Percentiles rank a stretch among this genome's conserved stretches.
Evolutionary conservation across 2,113 vertebrate species (phyloP).

Genomic region (Cnemophilus loriae): DNA sequence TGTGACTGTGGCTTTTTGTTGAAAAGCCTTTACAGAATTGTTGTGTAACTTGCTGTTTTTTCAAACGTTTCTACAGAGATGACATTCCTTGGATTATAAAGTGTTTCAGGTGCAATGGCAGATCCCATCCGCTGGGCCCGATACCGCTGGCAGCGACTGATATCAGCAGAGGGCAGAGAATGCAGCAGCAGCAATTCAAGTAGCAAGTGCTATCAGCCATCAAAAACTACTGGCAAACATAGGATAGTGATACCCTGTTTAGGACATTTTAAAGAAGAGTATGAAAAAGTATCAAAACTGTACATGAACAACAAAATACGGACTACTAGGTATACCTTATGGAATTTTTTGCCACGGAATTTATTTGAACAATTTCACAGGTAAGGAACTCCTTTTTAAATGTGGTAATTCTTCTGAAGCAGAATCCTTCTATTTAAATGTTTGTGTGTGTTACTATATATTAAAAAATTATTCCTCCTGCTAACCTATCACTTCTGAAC

Average conservation of each 20-base stretch:
- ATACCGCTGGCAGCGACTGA: slow-evolving; percentile 71
- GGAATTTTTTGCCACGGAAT: slow-evolving; percentile 93
- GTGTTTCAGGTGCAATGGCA: slow-evolving; percentile 47
- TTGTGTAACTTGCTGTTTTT: not conserved
- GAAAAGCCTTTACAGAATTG: not conserved
- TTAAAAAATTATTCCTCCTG: not conserved
- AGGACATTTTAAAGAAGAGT: slow-evolving; percentile 77
- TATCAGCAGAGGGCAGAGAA: slow-evolving; percentile 10
- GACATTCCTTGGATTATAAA: not conserved
- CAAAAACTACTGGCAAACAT: slow-evolving; percentile 67
- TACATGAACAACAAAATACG: slow-evolving; percentile 86
- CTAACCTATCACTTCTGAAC: not conserved
- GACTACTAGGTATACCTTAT: slow-evolving; percentile 91
- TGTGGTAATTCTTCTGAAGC: not conserved
- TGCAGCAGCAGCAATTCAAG: slow-evolving; percentile 31
- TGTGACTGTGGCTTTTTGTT: not conserved
- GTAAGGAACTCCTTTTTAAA: slow-evolving; percentile 59
- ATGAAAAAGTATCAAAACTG: slow-evolving; percentile 72
- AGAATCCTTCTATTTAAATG: not conserved
- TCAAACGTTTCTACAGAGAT: not conserved
- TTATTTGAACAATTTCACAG: slow-evolving; percentile 97
- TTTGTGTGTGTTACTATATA: not conserved
- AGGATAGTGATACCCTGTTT: slow-evolving; percentile 80
- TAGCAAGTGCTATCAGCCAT: not conserved
- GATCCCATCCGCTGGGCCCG: slow-evolving; percentile 76